Conservation (phyloP, 2,888 invertebrate genomes). For the Elysia crispata region DNA sequence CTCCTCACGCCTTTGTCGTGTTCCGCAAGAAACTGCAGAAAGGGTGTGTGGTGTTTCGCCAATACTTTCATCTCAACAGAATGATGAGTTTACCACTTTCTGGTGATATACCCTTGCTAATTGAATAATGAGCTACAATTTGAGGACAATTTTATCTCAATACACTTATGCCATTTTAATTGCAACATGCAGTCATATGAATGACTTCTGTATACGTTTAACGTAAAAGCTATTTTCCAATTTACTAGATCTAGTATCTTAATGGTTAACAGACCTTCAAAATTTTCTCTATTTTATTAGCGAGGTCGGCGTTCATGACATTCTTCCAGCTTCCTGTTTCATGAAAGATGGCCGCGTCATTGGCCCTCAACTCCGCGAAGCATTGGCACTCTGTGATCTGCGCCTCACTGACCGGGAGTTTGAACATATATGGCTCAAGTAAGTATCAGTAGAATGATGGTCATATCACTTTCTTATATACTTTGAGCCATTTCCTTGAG, state of each 20-base stretch:
- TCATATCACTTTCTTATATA: no score
- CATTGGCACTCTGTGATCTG: constrained; percentile 51
- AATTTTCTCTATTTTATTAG: constrained; percentile 25
- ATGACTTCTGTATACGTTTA: not conserved
- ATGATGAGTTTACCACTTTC: no score
- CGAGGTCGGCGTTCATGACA: constrained; percentile 41
- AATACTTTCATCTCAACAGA: no score
- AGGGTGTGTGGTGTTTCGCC: constrained; percentile 24
- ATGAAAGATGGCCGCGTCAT: constrained; percentile 52
- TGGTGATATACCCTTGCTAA: no score
- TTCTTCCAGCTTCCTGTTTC: constrained; percentile 55
- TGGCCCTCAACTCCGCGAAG: constrained; percentile 55
- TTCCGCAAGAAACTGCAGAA: constrained; percentile 39
- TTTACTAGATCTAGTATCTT: not conserved
- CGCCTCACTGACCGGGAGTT: constrained; percentile 54
- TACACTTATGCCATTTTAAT: not conserved
- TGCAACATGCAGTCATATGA: not conserved
- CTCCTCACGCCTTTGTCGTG: constrained; percentile 42
- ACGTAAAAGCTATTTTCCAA: not conserved
- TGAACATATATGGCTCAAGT: constrained; percentile 58
- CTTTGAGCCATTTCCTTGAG: no score
- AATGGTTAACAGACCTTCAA: not conserved
- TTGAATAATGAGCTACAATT: no score
- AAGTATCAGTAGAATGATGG: constrained; percentile 13
- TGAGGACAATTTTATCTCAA: no score